Evolutionary conservation across 37 sponge, comb jelly and placozoan genomes (phyloP).

Genomic region (Hormiphora californensis): DNA sequence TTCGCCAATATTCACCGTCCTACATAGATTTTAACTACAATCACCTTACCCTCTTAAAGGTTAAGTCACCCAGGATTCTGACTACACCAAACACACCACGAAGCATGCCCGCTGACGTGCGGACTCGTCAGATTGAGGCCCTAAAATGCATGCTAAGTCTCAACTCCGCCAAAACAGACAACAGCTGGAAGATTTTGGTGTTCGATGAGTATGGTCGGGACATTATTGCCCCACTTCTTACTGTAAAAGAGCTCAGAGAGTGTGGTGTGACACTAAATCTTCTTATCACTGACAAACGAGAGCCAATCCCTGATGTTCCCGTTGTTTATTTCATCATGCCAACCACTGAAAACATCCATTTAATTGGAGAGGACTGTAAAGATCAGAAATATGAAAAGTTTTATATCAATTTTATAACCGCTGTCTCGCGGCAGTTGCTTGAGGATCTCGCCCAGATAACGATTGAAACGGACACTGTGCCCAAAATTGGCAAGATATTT

Average conservation of each 20-base stretch:
- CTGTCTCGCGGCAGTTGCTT: slow-evolving; percentile 71
- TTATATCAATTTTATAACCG: slow-evolving; percentile 88
- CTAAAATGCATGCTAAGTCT: slow-evolving; percentile 47
- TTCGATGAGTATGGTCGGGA: slow-evolving; percentile 92
- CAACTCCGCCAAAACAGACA: background rate
- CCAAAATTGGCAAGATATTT: slow-evolving; percentile 63
- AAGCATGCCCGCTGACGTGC: slow-evolving; percentile 7
- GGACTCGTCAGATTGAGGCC: slow-evolving; percentile 39
- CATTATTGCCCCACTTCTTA: slow-evolving; percentile 92
- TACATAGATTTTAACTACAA: no score
- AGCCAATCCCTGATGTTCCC: slow-evolving; percentile 80
- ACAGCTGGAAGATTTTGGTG: slow-evolving; percentile 70
- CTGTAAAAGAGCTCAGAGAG: slow-evolving; percentile 81
- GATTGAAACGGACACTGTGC: slow-evolving; percentile 57
- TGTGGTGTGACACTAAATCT: slow-evolving; percentile 91
- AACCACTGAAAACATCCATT: slow-evolving; percentile 64
- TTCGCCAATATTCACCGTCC: no score
- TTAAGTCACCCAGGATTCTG: no score
- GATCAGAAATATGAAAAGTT: slow-evolving; percentile 75
- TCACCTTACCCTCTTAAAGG: no score
- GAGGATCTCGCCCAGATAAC: slow-evolving; percentile 84
- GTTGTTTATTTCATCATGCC: slow-evolving; percentile 92
- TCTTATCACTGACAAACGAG: slow-evolving; percentile 64
- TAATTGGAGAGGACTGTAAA: slow-evolving; percentile 64
- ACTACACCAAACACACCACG: no score